Percentiles rank a stretch among this genome's conserved stretches.
Evolutionary conservation across 2,113 vertebrate species (phyloP).

Genomic region (Zeus faber): DNA sequence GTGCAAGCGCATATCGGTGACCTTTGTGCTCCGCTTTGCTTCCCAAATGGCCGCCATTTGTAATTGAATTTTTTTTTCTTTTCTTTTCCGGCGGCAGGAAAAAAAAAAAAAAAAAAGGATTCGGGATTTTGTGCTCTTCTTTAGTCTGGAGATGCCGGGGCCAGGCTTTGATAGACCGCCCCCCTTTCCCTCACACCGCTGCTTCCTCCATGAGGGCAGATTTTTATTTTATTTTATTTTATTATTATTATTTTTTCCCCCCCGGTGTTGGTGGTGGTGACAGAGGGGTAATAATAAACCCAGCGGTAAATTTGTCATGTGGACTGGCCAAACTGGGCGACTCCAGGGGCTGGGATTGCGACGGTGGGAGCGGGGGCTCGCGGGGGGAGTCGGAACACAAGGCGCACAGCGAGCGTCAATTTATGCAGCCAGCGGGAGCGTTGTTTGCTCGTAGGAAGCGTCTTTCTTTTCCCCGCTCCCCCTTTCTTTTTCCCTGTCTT

Average conservation of each 20-base stretch:
- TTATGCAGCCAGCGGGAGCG: conserved; percentile 65
- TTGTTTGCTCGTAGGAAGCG: conserved; percentile 45
- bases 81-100: conserved; percentile 34
- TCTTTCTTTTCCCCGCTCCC: conserved; percentile 52
- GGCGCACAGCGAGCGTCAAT: conserved; percentile 57
- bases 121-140: conserved; percentile 29
- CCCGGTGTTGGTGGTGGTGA: too few species aligned
- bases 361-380: too few species aligned
- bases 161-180: too few species aligned
- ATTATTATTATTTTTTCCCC: conserved; percentile 13
- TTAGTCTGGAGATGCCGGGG: conserved; percentile 46
- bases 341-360: too few species aligned
- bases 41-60: conserved; percentile 30
- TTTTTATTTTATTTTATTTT: too few species aligned
- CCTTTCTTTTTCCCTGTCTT: too few species aligned
- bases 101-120: too few species aligned
- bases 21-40: conserved; percentile 41
- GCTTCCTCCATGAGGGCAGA: conserved; percentile 49
- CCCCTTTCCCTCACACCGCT: not conserved
- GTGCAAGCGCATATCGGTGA: conserved; percentile 18
- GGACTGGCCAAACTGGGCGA: too few species aligned
- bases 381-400: too few species aligned
- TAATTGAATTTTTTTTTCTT: conserved; percentile 42
- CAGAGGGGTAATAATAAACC: too few species aligned
- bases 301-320: too few species aligned